Base-by-base conservation (phyloP, 2,113 vertebrate species). In the Datnioides undecimradiatus region DNA sequence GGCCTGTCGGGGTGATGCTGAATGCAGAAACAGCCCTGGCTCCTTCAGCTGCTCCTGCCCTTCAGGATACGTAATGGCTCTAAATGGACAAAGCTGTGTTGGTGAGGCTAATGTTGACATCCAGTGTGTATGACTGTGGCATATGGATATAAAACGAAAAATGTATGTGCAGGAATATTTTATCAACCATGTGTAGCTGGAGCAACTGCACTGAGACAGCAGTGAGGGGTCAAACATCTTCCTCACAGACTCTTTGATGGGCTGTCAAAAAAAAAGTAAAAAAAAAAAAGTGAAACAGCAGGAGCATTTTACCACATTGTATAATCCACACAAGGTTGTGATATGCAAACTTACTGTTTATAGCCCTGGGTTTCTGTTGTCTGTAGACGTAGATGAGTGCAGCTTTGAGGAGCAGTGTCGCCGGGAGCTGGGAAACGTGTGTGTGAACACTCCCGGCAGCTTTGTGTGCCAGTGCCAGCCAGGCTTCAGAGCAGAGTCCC, bases 361-460 rank as follows among this genome's bases (percentile, higher is more conserved):
- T 12, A 46, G 17, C 11, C 27, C 16, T 60, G 54, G 17, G 52
- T 21, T 41, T 76, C 8, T 27, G n/a, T 38, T 19, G 49, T 48
- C 10, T 76, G 27, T 36, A 96, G 95, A 96, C 78, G 87, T 95
- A 34, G 95, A 96, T 48, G 95, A 96, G 87, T 96, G 95, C 81
- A 88, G 89, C 67, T 94, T 93, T 29, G 94, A 95, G 84, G 93
- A 95, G 70, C 86, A 78, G 60, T 96, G 95, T 82, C 88, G 76
- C 6, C 84, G 90, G 2, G 94, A 95, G 73, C 84, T 95, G 59
- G 95, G 95, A 40, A 95, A 95, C 21, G 57, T 91, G 58, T 96
- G 95, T 65, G 75, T 94, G 58, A 96, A 96, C 87, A 96, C 92
- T 21, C 91, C 92, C 1, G 95, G 95, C 16, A 94, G 94, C 80